These are phyloP conservation scores for Augochlorella aurata DNA, from an alignment of 2,888 invertebrate species.

Conservation along the genomic window DNA sequence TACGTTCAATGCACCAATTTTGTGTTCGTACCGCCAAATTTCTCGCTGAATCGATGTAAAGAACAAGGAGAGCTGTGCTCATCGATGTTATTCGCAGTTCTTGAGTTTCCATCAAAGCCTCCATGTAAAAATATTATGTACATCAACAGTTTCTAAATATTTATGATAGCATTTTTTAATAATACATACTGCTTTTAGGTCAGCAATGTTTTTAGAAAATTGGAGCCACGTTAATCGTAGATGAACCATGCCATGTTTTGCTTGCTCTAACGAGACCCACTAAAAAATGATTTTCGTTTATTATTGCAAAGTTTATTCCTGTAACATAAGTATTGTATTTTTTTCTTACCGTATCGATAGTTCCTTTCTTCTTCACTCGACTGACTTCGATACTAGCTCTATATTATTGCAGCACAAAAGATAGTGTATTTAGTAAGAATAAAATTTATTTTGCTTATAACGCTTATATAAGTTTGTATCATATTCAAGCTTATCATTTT, in stretches of 20 bases:
- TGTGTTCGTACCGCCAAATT: conserved; percentile 90
- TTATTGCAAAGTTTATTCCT: not conserved
- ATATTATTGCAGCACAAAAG: not conserved
- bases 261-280: conserved; percentile 98
- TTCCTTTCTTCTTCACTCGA: conserved; percentile 87
- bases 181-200: conserved; percentile 88
- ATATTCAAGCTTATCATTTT: conserved; percentile 10
- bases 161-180: not conserved
- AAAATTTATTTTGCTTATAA: not conserved
- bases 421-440: conserved; percentile 3
- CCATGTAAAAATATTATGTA: conserved; percentile 49
- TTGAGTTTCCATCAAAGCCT: conserved; percentile 90
- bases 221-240: conserved; percentile 94
- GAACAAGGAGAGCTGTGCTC: conserved; percentile 90
- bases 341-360: conserved; percentile 88
- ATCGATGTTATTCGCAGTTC: conserved; percentile 88
- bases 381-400: conserved; percentile 89
- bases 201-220: conserved; percentile 87
- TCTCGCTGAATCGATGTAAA: conserved; percentile 96
- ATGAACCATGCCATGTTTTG: conserved; percentile 96
- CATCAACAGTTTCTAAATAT: conserved; percentile 21
- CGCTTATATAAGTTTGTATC: not conserved
- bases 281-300: conserved; percentile 77
- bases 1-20: not conserved
- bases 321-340: conserved; percentile 11